Evolutionary conservation across 2,888 invertebrate species (phyloP).

Genomic region (Pachymerium ferrugineum): DNA sequence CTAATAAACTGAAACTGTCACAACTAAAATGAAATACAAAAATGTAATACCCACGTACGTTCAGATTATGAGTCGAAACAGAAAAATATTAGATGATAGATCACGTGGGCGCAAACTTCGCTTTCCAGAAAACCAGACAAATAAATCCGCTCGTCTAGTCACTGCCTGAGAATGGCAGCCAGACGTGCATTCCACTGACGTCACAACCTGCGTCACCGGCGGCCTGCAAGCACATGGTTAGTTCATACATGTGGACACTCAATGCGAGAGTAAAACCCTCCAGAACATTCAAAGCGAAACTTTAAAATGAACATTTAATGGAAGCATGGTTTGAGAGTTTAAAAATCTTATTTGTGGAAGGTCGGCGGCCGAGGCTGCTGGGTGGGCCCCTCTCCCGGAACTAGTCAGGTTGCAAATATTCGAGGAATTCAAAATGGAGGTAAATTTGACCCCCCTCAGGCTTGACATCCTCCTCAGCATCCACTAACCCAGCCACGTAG

Average conservation of each 20-base stretch:
- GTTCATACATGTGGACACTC: too few relatives aligned
- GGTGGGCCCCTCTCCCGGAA: slow-evolving; percentile 18
- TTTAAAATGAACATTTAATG: too few relatives aligned
- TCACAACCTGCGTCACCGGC: background rate
- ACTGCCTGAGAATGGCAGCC: slow-evolving; percentile 17
- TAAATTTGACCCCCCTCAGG: background rate
- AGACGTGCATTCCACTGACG: slow-evolving; percentile 21
- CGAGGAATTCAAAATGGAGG: background rate
- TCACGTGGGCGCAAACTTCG: background rate
- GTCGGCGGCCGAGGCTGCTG: too few relatives aligned
- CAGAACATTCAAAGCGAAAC: too few relatives aligned
- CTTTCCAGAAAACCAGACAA: slow-evolving; percentile 2
- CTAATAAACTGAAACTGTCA: too few relatives aligned
- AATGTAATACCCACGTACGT: background rate
- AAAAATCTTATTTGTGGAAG: too few relatives aligned
- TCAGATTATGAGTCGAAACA: too few relatives aligned
- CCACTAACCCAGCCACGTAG: background rate
- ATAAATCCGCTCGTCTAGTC: background rate
- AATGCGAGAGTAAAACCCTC: too few relatives aligned
- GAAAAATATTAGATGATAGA: background rate
- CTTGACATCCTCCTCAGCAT: background rate
- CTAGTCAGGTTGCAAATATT: background rate
- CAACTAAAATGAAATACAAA: too few relatives aligned
- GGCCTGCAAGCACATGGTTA: slow-evolving; percentile 17
- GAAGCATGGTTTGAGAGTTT: too few relatives aligned